Percentiles rank a stretch among this genome's conserved stretches.
phyloP scores from a whole-genome alignment of 2,113 vertebrate genomes.

The Platysteira castanea region DNA sequence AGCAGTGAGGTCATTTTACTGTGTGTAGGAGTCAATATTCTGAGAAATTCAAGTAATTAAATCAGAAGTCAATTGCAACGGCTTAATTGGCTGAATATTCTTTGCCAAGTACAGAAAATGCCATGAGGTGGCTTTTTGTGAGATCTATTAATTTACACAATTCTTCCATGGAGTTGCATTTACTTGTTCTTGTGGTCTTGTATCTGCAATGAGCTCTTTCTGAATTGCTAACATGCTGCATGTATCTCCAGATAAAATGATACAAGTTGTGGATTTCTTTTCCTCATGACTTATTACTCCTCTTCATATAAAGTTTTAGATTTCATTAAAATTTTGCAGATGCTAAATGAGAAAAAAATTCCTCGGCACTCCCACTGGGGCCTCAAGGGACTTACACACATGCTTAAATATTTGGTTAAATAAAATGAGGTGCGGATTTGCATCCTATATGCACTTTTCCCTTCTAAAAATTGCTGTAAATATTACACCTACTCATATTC shows the following conservation, averaged over 20 bases:
- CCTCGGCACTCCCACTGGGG: neutral
- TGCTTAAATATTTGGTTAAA: neutral
- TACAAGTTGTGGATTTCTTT: neutral
- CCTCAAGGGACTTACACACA: neutral
- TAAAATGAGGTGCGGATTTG: neutral
- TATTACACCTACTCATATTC: neutral
- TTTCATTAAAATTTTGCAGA: neutral
- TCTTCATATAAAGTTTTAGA: neutral
- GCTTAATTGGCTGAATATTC: neutral
- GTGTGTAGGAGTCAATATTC: neutral
- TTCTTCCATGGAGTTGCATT: neutral
- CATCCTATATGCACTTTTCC: neutral
- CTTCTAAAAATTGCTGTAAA: neutral
- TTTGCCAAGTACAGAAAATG: neutral
- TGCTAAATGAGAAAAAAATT: neutral
- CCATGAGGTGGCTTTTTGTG: neutral
- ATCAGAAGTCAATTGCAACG: neutral
- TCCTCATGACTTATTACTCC: neutral
- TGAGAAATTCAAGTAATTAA: conserved; percentile 13
- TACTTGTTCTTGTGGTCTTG: neutral
- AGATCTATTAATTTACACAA: neutral
- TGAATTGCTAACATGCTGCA: neutral
- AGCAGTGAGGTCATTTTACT: neutral
- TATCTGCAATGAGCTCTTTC: neutral
- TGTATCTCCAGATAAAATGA: neutral